A percentile compares a stretch with the other conserved stretches of the same genome.
These are phyloP conservation scores for Branchipolynoe longqiensis DNA, from an alignment of 2,888 invertebrate genomes.

Conservation along the genomic window DNA sequence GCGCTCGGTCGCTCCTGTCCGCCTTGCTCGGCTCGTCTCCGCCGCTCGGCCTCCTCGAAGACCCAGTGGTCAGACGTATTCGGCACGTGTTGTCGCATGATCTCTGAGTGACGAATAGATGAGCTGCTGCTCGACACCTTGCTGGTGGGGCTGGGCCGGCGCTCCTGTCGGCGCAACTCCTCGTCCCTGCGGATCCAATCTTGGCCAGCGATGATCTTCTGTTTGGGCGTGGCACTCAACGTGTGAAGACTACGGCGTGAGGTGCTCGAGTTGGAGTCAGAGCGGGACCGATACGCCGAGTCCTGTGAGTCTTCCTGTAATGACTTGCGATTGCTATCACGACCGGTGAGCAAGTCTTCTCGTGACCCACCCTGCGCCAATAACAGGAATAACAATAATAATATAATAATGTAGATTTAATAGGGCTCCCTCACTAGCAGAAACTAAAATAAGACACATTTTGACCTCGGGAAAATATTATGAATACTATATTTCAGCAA, in stretches of 20 bases:
- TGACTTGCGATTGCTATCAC: conserved; percentile 46
- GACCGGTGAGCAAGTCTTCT: background rate
- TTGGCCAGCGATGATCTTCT: conserved; percentile 67
- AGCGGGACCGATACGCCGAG: conserved; percentile 14
- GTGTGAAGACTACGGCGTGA: conserved; percentile 32
- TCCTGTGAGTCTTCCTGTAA: conserved; percentile 50
- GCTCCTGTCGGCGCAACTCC: conserved; percentile 34
- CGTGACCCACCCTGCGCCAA: conserved; percentile 9
- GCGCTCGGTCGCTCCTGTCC: conserved; percentile 60
- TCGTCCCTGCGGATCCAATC: conserved; percentile 69
- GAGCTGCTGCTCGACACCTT: background rate
- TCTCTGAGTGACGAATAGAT: conserved; percentile 65
- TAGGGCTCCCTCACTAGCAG: too few species aligned
- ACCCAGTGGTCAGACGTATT: conserved; percentile 89
- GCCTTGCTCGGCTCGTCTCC: conserved; percentile 83
- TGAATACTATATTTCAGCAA: too few species aligned
- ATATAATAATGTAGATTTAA: background rate
- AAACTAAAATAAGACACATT: too few species aligned
- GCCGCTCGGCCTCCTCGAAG: conserved; percentile 94
- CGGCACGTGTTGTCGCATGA: conserved; percentile 70
- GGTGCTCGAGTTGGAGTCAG: conserved; percentile 28
- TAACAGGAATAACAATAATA: background rate
- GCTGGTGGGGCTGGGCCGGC: background rate
- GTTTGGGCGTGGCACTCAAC: conserved; percentile 76
- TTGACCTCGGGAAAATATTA: too few species aligned